Base-by-base conservation (phyloP, 2,797 vertebrate species). In the Enteromius treurensis region DNA sequence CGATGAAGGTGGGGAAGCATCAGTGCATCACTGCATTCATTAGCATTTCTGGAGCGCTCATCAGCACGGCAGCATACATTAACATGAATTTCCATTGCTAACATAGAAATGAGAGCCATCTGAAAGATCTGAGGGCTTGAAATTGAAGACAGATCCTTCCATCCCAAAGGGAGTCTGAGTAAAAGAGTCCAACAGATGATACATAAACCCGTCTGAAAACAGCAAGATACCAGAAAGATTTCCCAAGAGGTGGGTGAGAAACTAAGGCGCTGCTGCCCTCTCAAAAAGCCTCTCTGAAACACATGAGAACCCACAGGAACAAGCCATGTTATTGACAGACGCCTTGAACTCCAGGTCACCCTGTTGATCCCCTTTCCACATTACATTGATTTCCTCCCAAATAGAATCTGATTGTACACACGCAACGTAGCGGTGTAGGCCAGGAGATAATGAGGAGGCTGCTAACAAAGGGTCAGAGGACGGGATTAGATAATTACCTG, bases 401-500 rank as follows among this genome's bases (percentile, higher is more conserved):
- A 80, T 40, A 21, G 37, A 77, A 70, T 11, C 32, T 21, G 83
- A 32, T 47, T 11, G 67, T 68, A 47, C 55, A 42, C 23, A 53
- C 4, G 1, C 5, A 5, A 70, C 42, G 13, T 40, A 60, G 73
- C 71, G 8, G 15, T 73, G 76, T 84, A 78, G 83, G 81, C 49
- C 80, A 79, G 84, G 26, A 85, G 85, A 86, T 87, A 90, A 92
- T 90, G 86, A 88, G 85, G 86, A 85, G 79, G 80, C 76, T 84
- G 42, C 62, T 32, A 85, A 85, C 37, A 60, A 83, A 55, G 21
- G 32, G 79, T 73, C 78, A 65, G 37, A 65, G 77, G 76, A 62
- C 3, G 51, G 70, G 85, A 77, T 82, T 47, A 69, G 77, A 87
- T 80, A 89, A 90, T 90, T 90, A 97, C 97, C 97, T 96, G 92